Percentiles rank a stretch among this genome's conserved stretches.
phyloP scores from a whole-genome alignment of 2,888 invertebrate genomes.

The Amblyjoppa fuscipennis region DNA sequence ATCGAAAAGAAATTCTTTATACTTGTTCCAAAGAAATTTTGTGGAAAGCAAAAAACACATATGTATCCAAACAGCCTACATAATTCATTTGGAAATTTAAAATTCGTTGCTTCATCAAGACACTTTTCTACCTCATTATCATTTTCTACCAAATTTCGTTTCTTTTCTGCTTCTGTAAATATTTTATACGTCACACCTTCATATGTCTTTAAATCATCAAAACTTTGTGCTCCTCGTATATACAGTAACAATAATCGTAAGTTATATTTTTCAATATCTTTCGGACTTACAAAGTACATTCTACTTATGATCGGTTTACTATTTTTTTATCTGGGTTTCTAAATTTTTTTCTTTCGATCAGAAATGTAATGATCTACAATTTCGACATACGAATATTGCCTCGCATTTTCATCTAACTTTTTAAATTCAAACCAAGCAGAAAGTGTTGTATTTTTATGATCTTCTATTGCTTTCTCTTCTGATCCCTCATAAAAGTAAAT shows the following conservation, averaged over 20 bases:
- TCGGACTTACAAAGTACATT: slow-evolving; percentile 60
- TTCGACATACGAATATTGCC: slow-evolving; percentile 52
- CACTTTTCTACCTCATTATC: slow-evolving; percentile 59
- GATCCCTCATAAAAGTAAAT: slow-evolving; percentile 59
- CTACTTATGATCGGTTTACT: slow-evolving; percentile 53
- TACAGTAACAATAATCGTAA: slow-evolving; percentile 57
- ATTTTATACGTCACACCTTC: slow-evolving; percentile 38
- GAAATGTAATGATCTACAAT: slow-evolving; percentile 51
- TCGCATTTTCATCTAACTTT: slow-evolving; percentile 26
- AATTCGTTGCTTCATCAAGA: slow-evolving; percentile 45
- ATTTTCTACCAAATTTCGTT: slow-evolving; percentile 34
- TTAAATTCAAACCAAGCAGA: slow-evolving; percentile 61
- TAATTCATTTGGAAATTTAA: slow-evolving; percentile 47
- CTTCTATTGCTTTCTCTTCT: slow-evolving; percentile 40
- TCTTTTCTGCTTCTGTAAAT: slow-evolving; percentile 38
- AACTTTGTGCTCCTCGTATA: slow-evolving; percentile 44
- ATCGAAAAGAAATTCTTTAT: slow-evolving; percentile 42
- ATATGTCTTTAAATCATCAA: slow-evolving; percentile 31
- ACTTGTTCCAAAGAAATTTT: slow-evolving; percentile 54
- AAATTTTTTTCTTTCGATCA: slow-evolving; percentile 38
- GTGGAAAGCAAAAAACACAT: slow-evolving; percentile 54
- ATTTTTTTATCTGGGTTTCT: slow-evolving; percentile 30
- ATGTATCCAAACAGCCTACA: slow-evolving; percentile 51
- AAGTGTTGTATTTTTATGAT: slow-evolving; percentile 48
- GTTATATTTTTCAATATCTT: slow-evolving; percentile 51